Evolutionary conservation across 2,113 vertebrate species (phyloP).

Genomic region (Puma concolor): DNA sequence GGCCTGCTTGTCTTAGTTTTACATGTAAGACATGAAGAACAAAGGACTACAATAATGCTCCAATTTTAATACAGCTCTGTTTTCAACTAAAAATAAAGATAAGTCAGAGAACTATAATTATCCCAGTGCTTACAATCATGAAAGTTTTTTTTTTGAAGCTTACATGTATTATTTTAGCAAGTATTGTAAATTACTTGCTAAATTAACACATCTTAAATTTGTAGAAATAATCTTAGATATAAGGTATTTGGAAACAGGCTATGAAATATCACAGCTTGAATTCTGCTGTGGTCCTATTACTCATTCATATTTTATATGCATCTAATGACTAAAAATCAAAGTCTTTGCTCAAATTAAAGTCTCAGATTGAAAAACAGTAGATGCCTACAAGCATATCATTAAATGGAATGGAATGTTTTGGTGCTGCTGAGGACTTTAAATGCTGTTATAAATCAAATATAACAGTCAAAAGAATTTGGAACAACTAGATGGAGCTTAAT

Average conservation of each 20-base stretch:
- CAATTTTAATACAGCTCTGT: background rate
- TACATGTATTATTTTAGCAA: background rate
- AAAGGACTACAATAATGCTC: background rate
- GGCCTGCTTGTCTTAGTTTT: background rate
- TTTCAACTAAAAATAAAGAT: background rate
- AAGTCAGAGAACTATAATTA: background rate
- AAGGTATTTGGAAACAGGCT: background rate
- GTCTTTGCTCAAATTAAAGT: background rate
- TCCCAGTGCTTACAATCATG: background rate
- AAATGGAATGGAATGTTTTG: background rate
- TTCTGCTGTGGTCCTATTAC: background rate
- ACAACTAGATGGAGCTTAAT: background rate
- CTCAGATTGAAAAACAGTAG: background rate
- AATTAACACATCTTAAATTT: background rate
- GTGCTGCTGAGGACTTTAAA: background rate
- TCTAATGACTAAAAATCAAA: background rate
- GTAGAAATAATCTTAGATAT: background rate
- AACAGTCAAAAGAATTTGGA: background rate
- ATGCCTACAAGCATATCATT: background rate
- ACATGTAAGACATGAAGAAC: background rate
- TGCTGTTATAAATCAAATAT: background rate
- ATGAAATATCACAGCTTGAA: background rate
- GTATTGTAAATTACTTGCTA: background rate
- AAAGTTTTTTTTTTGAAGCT: background rate
- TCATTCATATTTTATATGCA: background rate